Evolutionary conservation across 2,113 vertebrate species (phyloP).

Genomic region (Takifugu flavidus): DNA sequence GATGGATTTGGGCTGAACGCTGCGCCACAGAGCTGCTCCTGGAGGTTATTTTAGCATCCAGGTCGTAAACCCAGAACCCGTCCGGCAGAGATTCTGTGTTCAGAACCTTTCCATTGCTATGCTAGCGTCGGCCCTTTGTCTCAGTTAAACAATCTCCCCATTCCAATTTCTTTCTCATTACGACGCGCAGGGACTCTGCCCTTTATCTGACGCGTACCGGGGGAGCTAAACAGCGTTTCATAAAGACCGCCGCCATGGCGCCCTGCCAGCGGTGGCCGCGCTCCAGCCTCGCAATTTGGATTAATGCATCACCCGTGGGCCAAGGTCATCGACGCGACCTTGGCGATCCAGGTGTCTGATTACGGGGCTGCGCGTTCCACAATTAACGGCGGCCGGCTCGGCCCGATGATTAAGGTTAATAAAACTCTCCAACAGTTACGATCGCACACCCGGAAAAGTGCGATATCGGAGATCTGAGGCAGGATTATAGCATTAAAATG

Average conservation of each 20-base stretch:
- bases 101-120: constrained; percentile 26
- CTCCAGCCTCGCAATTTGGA: constrained; percentile 47
- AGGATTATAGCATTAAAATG: neutral
- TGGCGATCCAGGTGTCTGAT: constrained; percentile 43
- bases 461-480: constrained; percentile 22
- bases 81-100: constrained; percentile 19
- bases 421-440: constrained; percentile 54
- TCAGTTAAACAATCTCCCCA: constrained; percentile 50
- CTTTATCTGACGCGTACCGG: constrained; percentile 54
- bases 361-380: constrained; percentile 68
- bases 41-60: no score
- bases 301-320: constrained; percentile 67
- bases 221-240: constrained; percentile 57
- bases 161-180: constrained; percentile 54
- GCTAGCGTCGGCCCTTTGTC: constrained; percentile 18
- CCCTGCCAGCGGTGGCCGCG: constrained; percentile 45
- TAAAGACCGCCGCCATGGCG: constrained; percentile 49
- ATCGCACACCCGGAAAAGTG: constrained; percentile 54
- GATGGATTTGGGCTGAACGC: no score
- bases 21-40: no score
- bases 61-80: no score
- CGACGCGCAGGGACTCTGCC: constrained; percentile 38
- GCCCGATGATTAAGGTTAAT: constrained; percentile 58
- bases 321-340: constrained; percentile 58
- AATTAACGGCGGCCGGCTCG: constrained; percentile 68